Evolutionary conservation across 2,113 vertebrate genomes (phyloP), one percentile per base, ranked within the genome.

Genomic region (Lichenostomus cassidix): DNA sequence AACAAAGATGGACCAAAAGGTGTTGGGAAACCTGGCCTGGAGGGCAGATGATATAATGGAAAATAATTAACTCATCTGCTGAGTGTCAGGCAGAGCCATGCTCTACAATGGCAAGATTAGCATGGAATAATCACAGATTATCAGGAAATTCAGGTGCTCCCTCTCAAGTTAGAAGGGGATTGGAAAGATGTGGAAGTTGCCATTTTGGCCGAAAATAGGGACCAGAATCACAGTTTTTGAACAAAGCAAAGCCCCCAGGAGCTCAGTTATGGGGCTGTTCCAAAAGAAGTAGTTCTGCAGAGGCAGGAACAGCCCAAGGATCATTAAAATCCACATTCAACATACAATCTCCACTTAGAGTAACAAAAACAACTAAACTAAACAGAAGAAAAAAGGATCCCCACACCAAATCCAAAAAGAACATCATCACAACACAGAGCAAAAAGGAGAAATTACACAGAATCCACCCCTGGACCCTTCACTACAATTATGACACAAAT

Each of bases 41-140:
- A 90, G 90, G 60, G 79, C 76, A 77, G 83, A 21, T 2, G 2
- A 68, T 20, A 71, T 11, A 89, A 90, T 90, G 47, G 85, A n/a
- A 90, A 88, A 77, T 71, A 94, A 95, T 83, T 67, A 92, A 74
- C 63, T 92, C 88, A 70, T 89, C 90, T 86, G 37, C 50, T 78
- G 64, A 65, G 46, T 59, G 55, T 58, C 82, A 84, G 29, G 15
- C 15, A 87, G 35, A 95, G 62, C 78, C 81, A 56, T 58, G 15
- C 78, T 52, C 83, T 37, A 81, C 77, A 85, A 62, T 33, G 8
- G 53, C 90, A 56, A 64, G 89, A 92, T 80, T 76, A 95, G 76
- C 74, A n/a, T 7, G 53, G 59, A 95, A 58, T 87, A 83, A 93
- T 69, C 77, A 79, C 62, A 95, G 83, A 86, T 87, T 75, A 87